These are phyloP conservation scores for Mimumesa dahlbomi DNA, from an alignment of 2,888 invertebrate genomes.

Conservation along the genomic window DNA sequence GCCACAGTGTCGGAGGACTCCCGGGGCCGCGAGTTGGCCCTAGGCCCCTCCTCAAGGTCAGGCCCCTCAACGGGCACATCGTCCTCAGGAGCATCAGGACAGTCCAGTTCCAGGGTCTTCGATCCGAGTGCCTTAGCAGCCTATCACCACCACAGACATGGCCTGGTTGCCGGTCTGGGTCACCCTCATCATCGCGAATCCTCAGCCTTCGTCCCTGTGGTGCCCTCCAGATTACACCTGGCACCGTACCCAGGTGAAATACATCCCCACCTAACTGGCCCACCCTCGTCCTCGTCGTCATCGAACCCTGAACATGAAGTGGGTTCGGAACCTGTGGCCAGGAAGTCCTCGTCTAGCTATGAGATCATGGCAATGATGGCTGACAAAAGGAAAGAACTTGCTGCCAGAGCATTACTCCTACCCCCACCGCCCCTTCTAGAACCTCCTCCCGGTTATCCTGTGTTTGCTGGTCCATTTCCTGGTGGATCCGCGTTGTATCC, in stretches of 20 bases:
- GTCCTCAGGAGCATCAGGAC: constrained; percentile 77
- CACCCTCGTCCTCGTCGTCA: constrained; percentile 69
- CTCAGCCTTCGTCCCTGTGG: constrained; percentile 93
- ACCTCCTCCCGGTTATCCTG: constrained; percentile 84
- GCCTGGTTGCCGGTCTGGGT: constrained; percentile 72
- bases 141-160: constrained; percentile 85
- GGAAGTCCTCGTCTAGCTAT: constrained; percentile 83
- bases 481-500: constrained; percentile 87
- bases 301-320: constrained; percentile 72
- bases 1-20: constrained; percentile 72
- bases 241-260: constrained; percentile 87
- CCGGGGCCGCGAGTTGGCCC: constrained; percentile 68
- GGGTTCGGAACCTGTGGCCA: constrained; percentile 68
- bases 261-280: constrained; percentile 83
- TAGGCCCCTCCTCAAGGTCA: constrained; percentile 68
- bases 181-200: constrained; percentile 87
- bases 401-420: constrained; percentile 85
- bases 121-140: constrained; percentile 84
- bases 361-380: constrained; percentile 95
- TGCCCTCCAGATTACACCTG: constrained; percentile 89
- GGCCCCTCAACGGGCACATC: constrained; percentile 60
- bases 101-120: constrained; percentile 82
- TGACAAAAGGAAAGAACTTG: constrained; percentile 92
- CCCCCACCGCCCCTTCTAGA: constrained; percentile 85
- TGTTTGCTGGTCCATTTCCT: constrained; percentile 87